Percentiles rank a stretch among this genome's conserved stretches.
Conservation (phyloP, 1,140 invertebrate species). For the Whitmania pigra region DNA sequence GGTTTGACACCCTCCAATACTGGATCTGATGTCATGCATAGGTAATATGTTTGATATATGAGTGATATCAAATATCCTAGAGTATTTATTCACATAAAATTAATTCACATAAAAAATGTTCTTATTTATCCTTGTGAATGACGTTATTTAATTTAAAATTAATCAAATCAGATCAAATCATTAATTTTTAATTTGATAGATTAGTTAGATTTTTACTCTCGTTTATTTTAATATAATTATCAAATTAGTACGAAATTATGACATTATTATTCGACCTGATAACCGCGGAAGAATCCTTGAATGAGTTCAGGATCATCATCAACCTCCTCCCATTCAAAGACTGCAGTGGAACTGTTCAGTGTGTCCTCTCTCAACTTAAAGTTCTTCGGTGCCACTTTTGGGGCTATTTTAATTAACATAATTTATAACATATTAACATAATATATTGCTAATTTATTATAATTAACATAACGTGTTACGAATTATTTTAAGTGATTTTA, state of each 20-base stretch:
- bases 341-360: slow-evolving; percentile 31
- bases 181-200: too few relatives aligned
- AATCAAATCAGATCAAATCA: too few relatives aligned
- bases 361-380: slow-evolving; percentile 23
- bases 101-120: too few relatives aligned
- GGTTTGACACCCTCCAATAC: slow-evolving; percentile 18
- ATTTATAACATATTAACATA: neutral
- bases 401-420: slow-evolving; percentile 16
- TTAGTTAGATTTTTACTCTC: too few relatives aligned
- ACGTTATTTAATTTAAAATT: too few relatives aligned
- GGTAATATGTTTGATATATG: too few relatives aligned
- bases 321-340: slow-evolving; percentile 35
- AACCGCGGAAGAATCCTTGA: slow-evolving; percentile 33
- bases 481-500: too few relatives aligned
- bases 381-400: slow-evolving; percentile 22
- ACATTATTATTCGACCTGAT: slow-evolving; percentile 28
- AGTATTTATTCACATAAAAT: too few relatives aligned
- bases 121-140: too few relatives aligned
- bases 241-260: too few relatives aligned
- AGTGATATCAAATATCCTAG: too few relatives aligned
- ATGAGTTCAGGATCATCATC: slow-evolving; percentile 27
- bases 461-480: neutral
- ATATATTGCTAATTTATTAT: neutral
- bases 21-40: slow-evolving; percentile 11
- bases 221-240: too few relatives aligned